These are phyloP conservation scores for Periophthalmus modestus DNA, from an alignment of 2,113 vertebrate species.

Conservation along the genomic window DNA sequence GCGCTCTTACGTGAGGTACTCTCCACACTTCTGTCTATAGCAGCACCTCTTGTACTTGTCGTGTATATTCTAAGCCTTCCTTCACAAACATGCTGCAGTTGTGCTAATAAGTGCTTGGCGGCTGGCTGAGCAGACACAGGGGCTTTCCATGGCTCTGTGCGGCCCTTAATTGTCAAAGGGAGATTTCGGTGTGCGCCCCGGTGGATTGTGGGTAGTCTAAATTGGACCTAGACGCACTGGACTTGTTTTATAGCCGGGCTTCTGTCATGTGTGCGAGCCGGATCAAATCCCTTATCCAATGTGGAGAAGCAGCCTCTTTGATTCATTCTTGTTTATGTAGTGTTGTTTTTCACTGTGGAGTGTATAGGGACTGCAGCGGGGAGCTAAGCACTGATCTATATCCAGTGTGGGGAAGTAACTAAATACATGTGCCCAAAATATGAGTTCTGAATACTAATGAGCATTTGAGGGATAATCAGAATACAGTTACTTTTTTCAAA, in stretches of 20 bases:
- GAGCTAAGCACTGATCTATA: background rate
- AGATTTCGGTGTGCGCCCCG: conserved; percentile 39
- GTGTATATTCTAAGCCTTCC: conserved; percentile 73
- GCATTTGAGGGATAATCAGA: too few species aligned
- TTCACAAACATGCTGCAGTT: conserved; percentile 61
- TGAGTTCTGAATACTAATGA: too few species aligned
- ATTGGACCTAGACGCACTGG: conserved; percentile 57
- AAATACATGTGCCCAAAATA: too few species aligned
- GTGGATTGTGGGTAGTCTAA: conserved; percentile 57
- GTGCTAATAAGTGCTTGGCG: conserved; percentile 71
- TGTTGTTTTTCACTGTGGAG: background rate
- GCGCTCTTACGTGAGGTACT: too few species aligned
- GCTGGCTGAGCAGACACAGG: conserved; percentile 69
- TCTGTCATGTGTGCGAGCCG: conserved; percentile 41
- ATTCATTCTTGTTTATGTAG: conserved; percentile 41
- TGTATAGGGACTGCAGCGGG: background rate
- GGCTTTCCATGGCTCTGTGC: conserved; percentile 65
- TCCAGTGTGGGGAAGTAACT: too few species aligned
- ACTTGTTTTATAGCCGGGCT: conserved; percentile 54
- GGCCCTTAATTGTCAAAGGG: conserved; percentile 66
- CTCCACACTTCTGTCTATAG: background rate
- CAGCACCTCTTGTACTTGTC: background rate
- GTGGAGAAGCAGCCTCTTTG: conserved; percentile 39
- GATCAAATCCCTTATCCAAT: conserved; percentile 23
- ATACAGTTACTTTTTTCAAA: too few species aligned